phyloP scores from a whole-genome alignment of 2,113 vertebrate genomes.

The Andinoacara biseriatus region DNA sequence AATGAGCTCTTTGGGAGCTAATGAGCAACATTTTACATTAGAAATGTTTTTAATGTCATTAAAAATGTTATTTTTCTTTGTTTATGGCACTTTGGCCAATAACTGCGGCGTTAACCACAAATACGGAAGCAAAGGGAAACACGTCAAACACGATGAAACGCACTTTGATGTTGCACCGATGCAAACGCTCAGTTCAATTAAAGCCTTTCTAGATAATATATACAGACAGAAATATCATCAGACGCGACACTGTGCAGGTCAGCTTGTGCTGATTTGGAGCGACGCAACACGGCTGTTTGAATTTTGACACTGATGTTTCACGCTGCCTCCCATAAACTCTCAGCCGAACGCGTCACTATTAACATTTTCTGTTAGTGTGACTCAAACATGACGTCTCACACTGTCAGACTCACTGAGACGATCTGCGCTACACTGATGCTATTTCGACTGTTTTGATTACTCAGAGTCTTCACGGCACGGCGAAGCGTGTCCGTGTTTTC shows the following conservation, averaged over 20 bases:
- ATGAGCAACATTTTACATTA: conserved; percentile 1
- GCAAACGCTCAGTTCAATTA: neutral
- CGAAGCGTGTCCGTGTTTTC: conserved; percentile 25
- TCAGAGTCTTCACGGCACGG: conserved; percentile 8
- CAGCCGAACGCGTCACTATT: neutral
- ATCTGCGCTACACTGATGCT: neutral
- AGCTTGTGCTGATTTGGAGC: neutral
- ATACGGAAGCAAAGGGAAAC: neutral
- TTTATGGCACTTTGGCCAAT: neutral
- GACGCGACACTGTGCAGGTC: too few species aligned
- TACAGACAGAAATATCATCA: neutral
- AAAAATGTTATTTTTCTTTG: neutral
- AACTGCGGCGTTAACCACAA: neutral
- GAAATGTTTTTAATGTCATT: neutral
- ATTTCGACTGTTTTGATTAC: too few species aligned
- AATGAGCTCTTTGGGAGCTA: neutral
- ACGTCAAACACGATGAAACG: neutral
- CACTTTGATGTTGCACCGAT: neutral
- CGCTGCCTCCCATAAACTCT: neutral
- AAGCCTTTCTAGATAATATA: too few species aligned
- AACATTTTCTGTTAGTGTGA: neutral
- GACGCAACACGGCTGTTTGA: neutral
- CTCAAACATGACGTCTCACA: neutral
- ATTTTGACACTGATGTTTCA: neutral
- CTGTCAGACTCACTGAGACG: neutral